phyloP scores from a whole-genome alignment of 92 coral and sea anemone species.

The Nematostella vectensis region DNA sequence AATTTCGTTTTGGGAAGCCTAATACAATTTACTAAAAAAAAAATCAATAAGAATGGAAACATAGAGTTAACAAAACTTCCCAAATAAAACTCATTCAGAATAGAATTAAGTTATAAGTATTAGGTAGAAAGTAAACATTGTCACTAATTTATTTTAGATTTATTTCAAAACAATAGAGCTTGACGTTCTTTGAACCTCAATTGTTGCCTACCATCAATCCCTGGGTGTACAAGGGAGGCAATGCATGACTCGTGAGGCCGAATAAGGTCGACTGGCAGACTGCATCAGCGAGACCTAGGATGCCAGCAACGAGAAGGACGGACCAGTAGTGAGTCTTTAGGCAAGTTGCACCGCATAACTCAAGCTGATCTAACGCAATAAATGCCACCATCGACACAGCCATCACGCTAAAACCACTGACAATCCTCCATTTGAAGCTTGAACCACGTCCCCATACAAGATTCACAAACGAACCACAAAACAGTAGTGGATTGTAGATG shows the following conservation, averaged over 20 bases:
- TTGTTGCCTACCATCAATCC: constrained; percentile 92
- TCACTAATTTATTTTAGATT: too few species aligned
- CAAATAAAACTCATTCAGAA: too few species aligned
- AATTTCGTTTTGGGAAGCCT: too few species aligned
- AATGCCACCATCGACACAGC: constrained; percentile 68
- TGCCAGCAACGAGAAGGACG: constrained; percentile 61
- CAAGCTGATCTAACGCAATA: constrained; percentile 65
- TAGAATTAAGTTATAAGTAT: too few species aligned
- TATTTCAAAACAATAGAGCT: too few species aligned
- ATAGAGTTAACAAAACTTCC: too few species aligned
- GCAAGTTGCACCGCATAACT: constrained; percentile 73
- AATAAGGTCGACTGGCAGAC: constrained; percentile 86
- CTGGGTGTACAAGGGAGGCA: constrained; percentile 81
- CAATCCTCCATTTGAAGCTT: constrained; percentile 76
- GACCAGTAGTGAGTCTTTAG: constrained; percentile 75
- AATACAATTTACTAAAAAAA: too few species aligned
- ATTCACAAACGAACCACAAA: constrained; percentile 79
- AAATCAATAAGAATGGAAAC: too few species aligned
- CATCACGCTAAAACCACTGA: constrained; percentile 60
- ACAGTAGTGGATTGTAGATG: constrained; percentile 70
- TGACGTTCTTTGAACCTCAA: too few species aligned
- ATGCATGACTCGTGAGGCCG: constrained; percentile 78
- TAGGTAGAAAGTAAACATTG: too few species aligned
- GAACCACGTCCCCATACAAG: constrained; percentile 84
- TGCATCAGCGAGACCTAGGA: constrained; percentile 75